Conservation (phyloP, 92 coral and sea anemone species). For the Porites evermanni region DNA sequence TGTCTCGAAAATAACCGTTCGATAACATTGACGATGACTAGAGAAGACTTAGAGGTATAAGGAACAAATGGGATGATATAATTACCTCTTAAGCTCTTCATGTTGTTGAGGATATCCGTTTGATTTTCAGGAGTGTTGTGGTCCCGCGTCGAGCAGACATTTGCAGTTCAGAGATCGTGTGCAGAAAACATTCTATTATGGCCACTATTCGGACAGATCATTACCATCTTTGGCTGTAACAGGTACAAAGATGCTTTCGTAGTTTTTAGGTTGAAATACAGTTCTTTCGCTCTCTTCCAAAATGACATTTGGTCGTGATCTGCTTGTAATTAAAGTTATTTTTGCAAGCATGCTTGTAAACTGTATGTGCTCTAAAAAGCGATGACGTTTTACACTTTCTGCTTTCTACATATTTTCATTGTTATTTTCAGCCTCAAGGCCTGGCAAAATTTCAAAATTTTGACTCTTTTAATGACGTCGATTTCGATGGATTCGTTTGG, state of each 20-base stretch:
- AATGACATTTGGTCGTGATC: too few species aligned
- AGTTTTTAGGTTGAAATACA: neutral
- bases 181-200: conserved; percentile 90
- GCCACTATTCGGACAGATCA: conserved; percentile 89
- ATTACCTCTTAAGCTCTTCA: neutral
- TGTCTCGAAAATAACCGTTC: neutral
- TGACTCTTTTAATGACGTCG: too few species aligned
- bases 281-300: too few species aligned
- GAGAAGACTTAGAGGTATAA: conserved; percentile 25
- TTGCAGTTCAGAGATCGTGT: conserved; percentile 84
- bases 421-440: too few species aligned
- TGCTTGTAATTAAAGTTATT: too few species aligned
- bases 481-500: too few species aligned
- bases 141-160: conserved; percentile 51
- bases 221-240: conserved; percentile 94
- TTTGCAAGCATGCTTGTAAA: too few species aligned
- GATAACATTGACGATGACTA: neutral
- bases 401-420: too few species aligned
- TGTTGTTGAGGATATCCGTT: neutral
- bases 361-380: too few species aligned
- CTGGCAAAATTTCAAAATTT: too few species aligned
- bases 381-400: too few species aligned
- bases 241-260: conserved; percentile 55
- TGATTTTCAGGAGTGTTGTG: conserved; percentile 27
- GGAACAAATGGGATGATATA: too few species aligned